phyloP scores from a whole-genome alignment of 2,888 invertebrate genomes.

The Tipula unca region DNA sequence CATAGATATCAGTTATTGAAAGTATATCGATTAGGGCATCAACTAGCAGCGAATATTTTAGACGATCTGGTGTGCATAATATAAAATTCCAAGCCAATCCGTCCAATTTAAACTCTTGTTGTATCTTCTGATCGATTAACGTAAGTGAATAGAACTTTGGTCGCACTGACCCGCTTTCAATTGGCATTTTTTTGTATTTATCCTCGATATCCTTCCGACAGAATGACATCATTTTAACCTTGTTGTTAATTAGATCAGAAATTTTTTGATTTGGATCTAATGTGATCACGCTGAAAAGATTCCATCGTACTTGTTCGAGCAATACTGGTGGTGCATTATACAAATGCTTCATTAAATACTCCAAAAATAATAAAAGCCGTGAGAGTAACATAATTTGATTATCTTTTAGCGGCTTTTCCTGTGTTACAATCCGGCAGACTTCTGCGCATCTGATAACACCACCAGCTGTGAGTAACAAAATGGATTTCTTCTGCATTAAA shows the following conservation, averaged over 20 bases:
- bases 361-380: conserved; percentile 75
- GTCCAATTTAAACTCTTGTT: conserved; percentile 87
- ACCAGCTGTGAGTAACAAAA: conserved; percentile 73
- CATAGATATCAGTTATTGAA: conserved; percentile 65
- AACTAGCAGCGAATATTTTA: conserved; percentile 78
- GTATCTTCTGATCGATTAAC: conserved; percentile 51
- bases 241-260: conserved; percentile 42
- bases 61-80: conserved; percentile 81
- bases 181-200: conserved; percentile 54
- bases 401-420: conserved; percentile 38
- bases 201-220: conserved; percentile 68
- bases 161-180: conserved; percentile 55
- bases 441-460: conserved; percentile 61
- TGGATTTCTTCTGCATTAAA: conserved; percentile 93
- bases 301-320: conserved; percentile 82
- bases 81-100: conserved; percentile 90
- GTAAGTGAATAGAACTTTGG: conserved; percentile 89
- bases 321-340: conserved; percentile 86
- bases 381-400: conserved; percentile 74
- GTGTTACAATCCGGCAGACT: conserved; percentile 42
- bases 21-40: conserved; percentile 79
- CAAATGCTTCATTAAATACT: conserved; percentile 90
- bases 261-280: conserved; percentile 49
- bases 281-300: conserved; percentile 58
- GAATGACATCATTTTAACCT: conserved; percentile 56